phyloP scores from a whole-genome alignment of 2,888 invertebrate species.

The Drosophila ezoana region DNA sequence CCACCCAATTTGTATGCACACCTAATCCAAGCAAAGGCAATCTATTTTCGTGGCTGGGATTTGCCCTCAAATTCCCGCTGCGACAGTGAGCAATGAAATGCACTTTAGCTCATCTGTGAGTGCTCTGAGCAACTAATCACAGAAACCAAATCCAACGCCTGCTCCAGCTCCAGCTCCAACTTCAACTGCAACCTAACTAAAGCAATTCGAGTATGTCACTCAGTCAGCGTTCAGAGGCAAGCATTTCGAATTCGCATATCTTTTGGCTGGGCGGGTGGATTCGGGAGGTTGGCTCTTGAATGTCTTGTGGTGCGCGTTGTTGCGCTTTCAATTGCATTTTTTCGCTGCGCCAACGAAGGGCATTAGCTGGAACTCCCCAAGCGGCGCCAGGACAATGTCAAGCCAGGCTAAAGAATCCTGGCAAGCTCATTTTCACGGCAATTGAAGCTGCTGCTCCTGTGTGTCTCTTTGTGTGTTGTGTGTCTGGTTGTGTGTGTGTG shows the following conservation, averaged over 20 bases:
- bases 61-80: slow-evolving; percentile 30
- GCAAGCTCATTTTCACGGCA: slow-evolving; percentile 67
- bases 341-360: slow-evolving; percentile 52
- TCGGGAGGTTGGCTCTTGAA: slow-evolving; percentile 52
- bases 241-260: slow-evolving; percentile 65
- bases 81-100: slow-evolving; percentile 78
- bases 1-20: slow-evolving; percentile 61
- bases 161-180: slow-evolving; percentile 14
- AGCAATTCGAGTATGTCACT: slow-evolving; percentile 61
- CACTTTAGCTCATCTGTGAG: slow-evolving; percentile 64
- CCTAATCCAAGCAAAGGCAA: slow-evolving; percentile 59
- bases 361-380: slow-evolving; percentile 49
- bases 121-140: slow-evolving; percentile 68
- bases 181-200: slow-evolving; percentile 21
- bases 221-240: slow-evolving; percentile 38
- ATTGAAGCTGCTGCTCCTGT: slow-evolving; percentile 35
- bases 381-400: slow-evolving; percentile 54
- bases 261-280: slow-evolving; percentile 13
- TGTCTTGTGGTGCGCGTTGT: slow-evolving; percentile 79
- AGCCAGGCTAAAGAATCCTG: slow-evolving; percentile 37
- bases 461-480: slow-evolving; percentile 16
- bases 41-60: slow-evolving; percentile 47
- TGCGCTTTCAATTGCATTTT: slow-evolving; percentile 74
- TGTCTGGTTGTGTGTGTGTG: slow-evolving; percentile 24
- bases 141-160: slow-evolving; percentile 31